Evolutionary conservation across 2,113 vertebrate species (phyloP).

Genomic region (Vireo altiloquus): DNA sequence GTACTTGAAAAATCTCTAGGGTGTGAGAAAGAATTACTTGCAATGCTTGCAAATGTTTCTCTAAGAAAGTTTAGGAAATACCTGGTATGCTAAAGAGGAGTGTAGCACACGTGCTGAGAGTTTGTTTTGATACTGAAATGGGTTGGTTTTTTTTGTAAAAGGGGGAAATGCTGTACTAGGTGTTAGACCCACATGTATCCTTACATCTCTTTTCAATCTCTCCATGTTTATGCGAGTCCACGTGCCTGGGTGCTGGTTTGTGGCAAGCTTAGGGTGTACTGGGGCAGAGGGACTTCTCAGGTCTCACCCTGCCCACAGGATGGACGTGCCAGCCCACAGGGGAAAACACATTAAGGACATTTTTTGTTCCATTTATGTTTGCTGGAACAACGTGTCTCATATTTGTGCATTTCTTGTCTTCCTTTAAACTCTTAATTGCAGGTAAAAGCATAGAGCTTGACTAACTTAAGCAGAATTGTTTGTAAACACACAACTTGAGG

Average conservation of each 20-base stretch:
- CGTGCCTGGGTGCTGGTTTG: neutral
- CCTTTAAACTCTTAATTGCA: neutral
- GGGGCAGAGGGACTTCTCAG: neutral
- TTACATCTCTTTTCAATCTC: neutral
- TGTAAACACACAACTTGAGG: neutral
- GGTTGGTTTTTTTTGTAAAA: neutral
- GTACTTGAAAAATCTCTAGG: neutral
- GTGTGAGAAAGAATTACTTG: neutral
- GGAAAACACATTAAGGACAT: neutral
- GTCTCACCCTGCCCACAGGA: neutral
- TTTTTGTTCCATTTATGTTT: neutral
- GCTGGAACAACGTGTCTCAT: neutral
- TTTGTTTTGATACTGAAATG: neutral
- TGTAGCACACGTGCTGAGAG: neutral
- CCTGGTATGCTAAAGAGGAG: neutral
- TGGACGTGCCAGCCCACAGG: neutral
- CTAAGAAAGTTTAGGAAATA: neutral
- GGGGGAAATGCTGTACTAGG: neutral
- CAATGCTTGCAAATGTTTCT: neutral
- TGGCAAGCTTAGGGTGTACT: neutral
- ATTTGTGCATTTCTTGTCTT: neutral
- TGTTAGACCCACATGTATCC: neutral
- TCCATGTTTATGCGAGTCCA: neutral
- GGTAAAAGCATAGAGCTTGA: neutral
- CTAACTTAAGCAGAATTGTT: neutral